phyloP scores from a whole-genome alignment of 2,113 vertebrate genomes.

The Brachypodius melanocephalos region DNA sequence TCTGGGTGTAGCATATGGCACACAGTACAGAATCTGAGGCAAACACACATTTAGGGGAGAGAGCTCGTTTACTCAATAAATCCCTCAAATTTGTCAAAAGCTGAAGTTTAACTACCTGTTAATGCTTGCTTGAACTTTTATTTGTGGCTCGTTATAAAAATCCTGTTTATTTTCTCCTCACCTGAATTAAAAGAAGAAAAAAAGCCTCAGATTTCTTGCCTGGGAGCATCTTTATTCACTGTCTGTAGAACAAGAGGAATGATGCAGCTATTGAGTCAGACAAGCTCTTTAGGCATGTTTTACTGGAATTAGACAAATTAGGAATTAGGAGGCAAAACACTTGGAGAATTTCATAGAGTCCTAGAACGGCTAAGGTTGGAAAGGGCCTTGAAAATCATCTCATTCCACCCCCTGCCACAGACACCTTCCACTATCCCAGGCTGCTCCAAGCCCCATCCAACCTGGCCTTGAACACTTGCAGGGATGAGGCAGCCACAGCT shows the following conservation, averaged over 20 bases:
- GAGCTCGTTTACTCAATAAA: background rate
- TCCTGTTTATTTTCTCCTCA: background rate
- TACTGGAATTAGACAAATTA: background rate
- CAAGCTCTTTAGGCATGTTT: background rate
- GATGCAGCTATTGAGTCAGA: background rate
- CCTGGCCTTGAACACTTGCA: background rate
- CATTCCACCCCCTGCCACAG: accelerated
- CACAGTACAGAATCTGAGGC: background rate
- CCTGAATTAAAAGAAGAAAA: background rate
- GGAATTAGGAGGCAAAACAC: background rate
- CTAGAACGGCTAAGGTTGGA: background rate
- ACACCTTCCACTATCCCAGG: background rate
- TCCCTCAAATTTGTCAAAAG: background rate
- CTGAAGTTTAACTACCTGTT: background rate
- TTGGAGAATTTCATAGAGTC: background rate
- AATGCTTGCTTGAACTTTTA: background rate
- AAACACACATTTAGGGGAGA: background rate
- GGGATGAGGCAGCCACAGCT: background rate
- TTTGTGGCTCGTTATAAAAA: background rate
- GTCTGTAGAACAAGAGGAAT: background rate
- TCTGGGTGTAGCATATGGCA: background rate
- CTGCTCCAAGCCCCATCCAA: accelerated
- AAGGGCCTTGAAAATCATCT: background rate
- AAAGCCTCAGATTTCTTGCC: background rate
- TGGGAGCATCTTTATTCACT: background rate